A percentile compares a stretch with the other conserved stretches of the same genome.
Conservation (phyloP, 2,888 invertebrate species). For the Erpobdella octoculata region DNA sequence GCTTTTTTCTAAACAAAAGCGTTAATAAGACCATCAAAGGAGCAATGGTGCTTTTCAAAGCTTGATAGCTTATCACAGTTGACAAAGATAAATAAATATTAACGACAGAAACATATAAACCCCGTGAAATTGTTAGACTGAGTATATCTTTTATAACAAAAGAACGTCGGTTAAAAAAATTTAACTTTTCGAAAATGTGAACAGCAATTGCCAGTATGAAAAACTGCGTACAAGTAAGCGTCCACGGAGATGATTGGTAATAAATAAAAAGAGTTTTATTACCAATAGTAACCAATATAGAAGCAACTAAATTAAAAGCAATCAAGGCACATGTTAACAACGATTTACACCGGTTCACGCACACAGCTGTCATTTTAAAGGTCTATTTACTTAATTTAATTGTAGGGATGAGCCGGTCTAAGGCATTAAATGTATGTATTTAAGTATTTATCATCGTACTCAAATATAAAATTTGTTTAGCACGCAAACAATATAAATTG, state of each 20-base stretch:
- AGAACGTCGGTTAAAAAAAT: neutral
- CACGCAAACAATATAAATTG: too few relatives aligned
- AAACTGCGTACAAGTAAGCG: neutral
- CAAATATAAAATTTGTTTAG: too few relatives aligned
- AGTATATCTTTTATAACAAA: neutral
- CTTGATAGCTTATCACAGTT: neutral
- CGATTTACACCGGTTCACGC: neutral
- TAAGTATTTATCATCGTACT: too few relatives aligned
- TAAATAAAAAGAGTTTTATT: slow-evolving; percentile 60
- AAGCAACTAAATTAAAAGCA: slow-evolving; percentile 55
- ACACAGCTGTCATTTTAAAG: neutral
- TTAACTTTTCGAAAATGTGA: neutral
- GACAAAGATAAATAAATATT: neutral
- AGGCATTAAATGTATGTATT: too few relatives aligned
- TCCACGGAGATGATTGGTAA: slow-evolving; percentile 42
- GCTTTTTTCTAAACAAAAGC: too few relatives aligned
- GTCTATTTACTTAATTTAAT: too few relatives aligned
- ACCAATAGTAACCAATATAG: slow-evolving; percentile 60
- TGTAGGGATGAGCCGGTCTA: too few relatives aligned
- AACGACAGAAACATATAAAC: neutral
- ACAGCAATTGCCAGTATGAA: neutral
- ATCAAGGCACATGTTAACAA: neutral
- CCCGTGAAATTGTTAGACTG: neutral
- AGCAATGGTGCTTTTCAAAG: neutral
- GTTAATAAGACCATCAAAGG: neutral